Base-by-base conservation (phyloP, 2,113 vertebrate species). In the Xenopus laevis region DNA sequence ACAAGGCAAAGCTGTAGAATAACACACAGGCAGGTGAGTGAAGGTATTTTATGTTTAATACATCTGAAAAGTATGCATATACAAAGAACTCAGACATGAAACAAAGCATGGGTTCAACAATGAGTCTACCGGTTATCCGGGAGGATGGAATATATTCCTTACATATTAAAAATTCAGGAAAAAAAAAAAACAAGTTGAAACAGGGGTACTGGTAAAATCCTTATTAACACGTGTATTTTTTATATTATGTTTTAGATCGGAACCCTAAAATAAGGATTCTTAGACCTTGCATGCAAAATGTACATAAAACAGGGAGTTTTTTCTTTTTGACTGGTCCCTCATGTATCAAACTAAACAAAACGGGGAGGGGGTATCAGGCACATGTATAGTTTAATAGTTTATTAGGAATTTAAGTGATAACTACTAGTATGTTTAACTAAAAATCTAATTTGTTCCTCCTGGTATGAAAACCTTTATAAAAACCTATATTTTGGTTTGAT, bases 51-150 rank as follows among this genome's bases (percentile, higher is more conserved):
- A 84, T 85, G 94, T 98, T 98, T 98, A 98, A 97, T 99, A 95
- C 93, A 94, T 95, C 86, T 94, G 90, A 92, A 95, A 96, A 97
- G 92, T 96, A 98, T 95, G 95, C 95, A 96, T 96, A 96, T 98
- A 98, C 95, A 99, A 98, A 98, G 93, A 96, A 94, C 87, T 92
- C 79, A 50, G 90, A 98, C 94, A 94, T 93, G 89, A 92, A 91
- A 91, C 87, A 91, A 92, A 92, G 93, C 92, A 95, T 88, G 90
- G 90, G 91, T 95, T 95, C 89, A 90, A 90, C 87, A 95, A 94
- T 82, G 79, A 93, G 84, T 91, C 92, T 93, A 94, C 86, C 90
- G 87, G 86, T 84, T 84, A 71, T 84, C 89, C 86, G 81, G 87
- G 83, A 92, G 90, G 83, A 83, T 91, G 84, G 82, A 85, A 87